phyloP scores from a whole-genome alignment of 2,797 vertebrate genomes.

The Limosa lapponica region DNA sequence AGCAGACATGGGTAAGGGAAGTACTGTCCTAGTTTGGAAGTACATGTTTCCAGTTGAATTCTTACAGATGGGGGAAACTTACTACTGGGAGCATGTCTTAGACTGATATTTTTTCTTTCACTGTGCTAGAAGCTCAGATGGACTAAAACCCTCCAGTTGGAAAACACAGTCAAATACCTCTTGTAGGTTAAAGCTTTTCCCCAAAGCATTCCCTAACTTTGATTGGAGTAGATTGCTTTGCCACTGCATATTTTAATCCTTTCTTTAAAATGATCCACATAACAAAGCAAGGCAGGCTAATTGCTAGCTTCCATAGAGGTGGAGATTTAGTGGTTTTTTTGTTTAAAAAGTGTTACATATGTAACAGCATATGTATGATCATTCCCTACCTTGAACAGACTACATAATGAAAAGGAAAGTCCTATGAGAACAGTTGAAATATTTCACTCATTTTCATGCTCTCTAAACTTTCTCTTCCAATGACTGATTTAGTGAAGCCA shows the following conservation, averaged over 20 bases:
- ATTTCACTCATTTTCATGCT: slow-evolving; percentile 41
- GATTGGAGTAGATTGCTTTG: not conserved
- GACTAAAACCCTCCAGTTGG: not conserved
- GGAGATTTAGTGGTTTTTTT: not conserved
- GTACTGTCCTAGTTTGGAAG: not conserved
- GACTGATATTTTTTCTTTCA: not conserved
- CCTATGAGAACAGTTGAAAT: slow-evolving; percentile 38
- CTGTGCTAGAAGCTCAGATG: not conserved
- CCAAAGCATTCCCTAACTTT: not conserved
- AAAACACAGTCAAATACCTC: not conserved
- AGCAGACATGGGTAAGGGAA: not conserved
- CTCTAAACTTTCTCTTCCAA: slow-evolving; percentile 24
- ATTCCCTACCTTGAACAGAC: not conserved
- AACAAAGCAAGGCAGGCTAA: not conserved
- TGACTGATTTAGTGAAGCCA: slow-evolving; percentile 27
- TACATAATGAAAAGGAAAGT: slow-evolving; percentile 27
- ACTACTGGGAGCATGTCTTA: not conserved
- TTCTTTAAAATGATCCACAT: not conserved
- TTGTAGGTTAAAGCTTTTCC: not conserved
- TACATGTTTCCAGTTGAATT: not conserved
- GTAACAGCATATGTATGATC: not conserved
- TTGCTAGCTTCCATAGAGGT: not conserved
- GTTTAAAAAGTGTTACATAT: not conserved
- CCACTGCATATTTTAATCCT: not conserved
- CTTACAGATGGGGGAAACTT: not conserved